Conservation (phyloP, 2,888 invertebrate species). For the Clepsis dumicolana region DNA sequence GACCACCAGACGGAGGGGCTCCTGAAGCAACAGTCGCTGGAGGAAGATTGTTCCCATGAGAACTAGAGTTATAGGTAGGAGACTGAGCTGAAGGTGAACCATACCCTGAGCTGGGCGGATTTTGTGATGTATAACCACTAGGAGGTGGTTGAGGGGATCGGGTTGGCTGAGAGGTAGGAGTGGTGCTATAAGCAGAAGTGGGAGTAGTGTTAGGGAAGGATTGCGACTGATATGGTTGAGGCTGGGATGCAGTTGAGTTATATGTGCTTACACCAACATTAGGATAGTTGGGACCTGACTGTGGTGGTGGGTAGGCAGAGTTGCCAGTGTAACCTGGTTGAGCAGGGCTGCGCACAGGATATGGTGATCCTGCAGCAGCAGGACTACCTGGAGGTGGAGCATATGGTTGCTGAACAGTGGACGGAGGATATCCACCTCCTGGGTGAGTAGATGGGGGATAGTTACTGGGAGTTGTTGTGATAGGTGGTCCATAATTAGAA, state of each 20-base stretch:
- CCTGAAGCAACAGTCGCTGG: slow-evolving; percentile 81
- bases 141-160: slow-evolving; percentile 86
- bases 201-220: slow-evolving; percentile 81
- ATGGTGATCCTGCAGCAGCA: slow-evolving; percentile 74
- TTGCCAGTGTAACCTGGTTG: slow-evolving; percentile 81
- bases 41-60: slow-evolving; percentile 82
- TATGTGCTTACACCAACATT: slow-evolving; percentile 81
- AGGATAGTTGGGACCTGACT: slow-evolving; percentile 76
- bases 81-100: slow-evolving; percentile 89
- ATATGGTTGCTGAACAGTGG: slow-evolving; percentile 79
- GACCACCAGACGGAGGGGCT: slow-evolving; percentile 78
- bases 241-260: slow-evolving; percentile 79
- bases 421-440: slow-evolving; percentile 78
- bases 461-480: slow-evolving; percentile 85
- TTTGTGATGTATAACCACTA: slow-evolving; percentile 85
- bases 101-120: slow-evolving; percentile 85
- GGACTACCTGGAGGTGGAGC: slow-evolving; percentile 81
- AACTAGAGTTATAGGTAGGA: slow-evolving; percentile 88
- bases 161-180: slow-evolving; percentile 81
- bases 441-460: slow-evolving; percentile 85
- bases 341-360: slow-evolving; percentile 74
- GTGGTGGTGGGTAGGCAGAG: slow-evolving; percentile 79
- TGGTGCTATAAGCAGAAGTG: slow-evolving; percentile 84
- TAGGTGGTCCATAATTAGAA: slow-evolving; percentile 87
- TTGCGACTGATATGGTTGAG: slow-evolving; percentile 82